These are phyloP conservation scores for Atopsyche davidsoni DNA, from an alignment of 1,140 invertebrate species.

Conservation along the genomic window DNA sequence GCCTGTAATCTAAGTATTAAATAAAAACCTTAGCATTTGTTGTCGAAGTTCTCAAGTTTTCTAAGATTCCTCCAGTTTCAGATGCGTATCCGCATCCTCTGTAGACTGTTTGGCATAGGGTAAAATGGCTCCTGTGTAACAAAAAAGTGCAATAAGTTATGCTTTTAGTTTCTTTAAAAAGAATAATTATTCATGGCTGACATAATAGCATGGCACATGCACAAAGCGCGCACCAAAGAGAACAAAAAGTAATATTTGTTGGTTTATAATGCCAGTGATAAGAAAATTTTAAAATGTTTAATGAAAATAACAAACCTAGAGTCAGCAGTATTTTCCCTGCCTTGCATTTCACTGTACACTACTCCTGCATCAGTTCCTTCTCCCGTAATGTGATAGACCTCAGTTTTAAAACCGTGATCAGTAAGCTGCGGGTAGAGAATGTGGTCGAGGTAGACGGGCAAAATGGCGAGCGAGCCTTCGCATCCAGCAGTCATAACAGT, in stretches of 20 bases:
- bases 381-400: constrained; percentile 86
- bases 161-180: too few relatives aligned
- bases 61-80: constrained; percentile 77
- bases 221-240: too few relatives aligned
- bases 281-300: too few relatives aligned
- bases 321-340: constrained; percentile 74
- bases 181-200: too few relatives aligned
- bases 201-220: too few relatives aligned
- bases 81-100: constrained; percentile 75
- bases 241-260: too few relatives aligned
- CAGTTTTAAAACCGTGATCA: constrained; percentile 75
- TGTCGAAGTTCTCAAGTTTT: constrained; percentile 77
- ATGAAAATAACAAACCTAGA: constrained; percentile 39
- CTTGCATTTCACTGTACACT: constrained; percentile 93
- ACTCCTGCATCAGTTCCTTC: constrained; percentile 86
- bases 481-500: constrained; percentile 81
- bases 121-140: constrained; percentile 52
- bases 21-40: constrained; percentile 77
- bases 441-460: constrained; percentile 89
- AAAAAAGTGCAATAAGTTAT: too few relatives aligned
- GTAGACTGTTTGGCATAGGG: constrained; percentile 64
- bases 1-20: too few relatives aligned
- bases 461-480: constrained; percentile 78
- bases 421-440: constrained; percentile 78
- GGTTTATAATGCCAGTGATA: too few relatives aligned